Percentiles rank a stretch among this genome's conserved stretches.
These are phyloP conservation scores for Neomicropteryx cornuta DNA, from an alignment of 1,140 invertebrate species.

Conservation along the genomic window DNA sequence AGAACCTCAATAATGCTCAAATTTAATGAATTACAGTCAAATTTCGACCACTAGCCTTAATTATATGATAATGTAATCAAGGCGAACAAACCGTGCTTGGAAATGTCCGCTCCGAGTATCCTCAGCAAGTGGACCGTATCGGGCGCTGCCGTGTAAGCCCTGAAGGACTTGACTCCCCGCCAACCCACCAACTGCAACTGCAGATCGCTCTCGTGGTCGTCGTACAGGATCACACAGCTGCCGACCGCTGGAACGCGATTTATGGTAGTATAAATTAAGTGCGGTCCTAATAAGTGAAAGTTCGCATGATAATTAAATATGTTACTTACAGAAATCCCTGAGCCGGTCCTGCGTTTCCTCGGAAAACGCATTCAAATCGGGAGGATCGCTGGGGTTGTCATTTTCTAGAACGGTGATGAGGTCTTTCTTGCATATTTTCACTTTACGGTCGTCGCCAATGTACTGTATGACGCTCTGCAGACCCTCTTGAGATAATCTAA, in stretches of 20 bases:
- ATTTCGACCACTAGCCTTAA: no score
- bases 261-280: no score
- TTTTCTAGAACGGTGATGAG: constrained; percentile 64
- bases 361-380: constrained; percentile 52
- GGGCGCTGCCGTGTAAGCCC: constrained; percentile 72
- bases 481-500: constrained; percentile 61
- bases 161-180: constrained; percentile 75
- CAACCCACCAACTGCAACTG: constrained; percentile 74
- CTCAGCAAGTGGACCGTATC: constrained; percentile 79
- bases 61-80: not conserved
- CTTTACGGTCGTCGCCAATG: constrained; percentile 48
- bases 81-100: constrained; percentile 32
- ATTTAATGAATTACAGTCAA: no score
- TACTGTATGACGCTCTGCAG: constrained; percentile 54
- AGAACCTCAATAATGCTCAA: no score
- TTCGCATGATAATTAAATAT: no score
- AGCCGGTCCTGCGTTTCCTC: constrained; percentile 50
- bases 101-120: constrained; percentile 70
- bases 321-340: constrained; percentile 51
- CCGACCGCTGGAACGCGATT: constrained; percentile 62
- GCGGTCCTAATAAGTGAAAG: no score
- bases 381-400: constrained; percentile 61
- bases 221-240: constrained; percentile 64
- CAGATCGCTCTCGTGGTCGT: constrained; percentile 43
- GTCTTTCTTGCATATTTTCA: constrained; percentile 65